Conservation (phyloP, 2,888 invertebrate genomes). For the Punctoribates punctum region DNA sequence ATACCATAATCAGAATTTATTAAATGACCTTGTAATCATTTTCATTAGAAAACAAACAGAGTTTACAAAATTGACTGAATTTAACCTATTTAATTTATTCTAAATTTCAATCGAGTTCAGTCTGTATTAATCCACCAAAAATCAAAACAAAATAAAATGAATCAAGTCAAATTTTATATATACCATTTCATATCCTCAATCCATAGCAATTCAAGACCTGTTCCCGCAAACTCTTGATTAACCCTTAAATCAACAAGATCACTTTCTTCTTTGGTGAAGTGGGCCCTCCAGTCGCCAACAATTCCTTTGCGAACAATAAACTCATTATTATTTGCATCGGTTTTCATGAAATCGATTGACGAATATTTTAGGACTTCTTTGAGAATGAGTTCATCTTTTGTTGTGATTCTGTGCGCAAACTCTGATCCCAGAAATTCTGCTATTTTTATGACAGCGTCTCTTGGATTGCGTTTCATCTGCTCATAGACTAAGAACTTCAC, state of each 20-base stretch:
- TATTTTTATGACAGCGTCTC: conserved; percentile 45
- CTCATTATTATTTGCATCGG: conserved; percentile 63
- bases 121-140: too few relatives aligned
- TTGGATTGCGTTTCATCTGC: conserved; percentile 52
- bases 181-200: neutral
- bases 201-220: neutral
- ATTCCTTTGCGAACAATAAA: conserved; percentile 56
- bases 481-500: conserved; percentile 54
- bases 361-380: conserved; percentile 66
- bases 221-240: neutral
- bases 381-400: conserved; percentile 59
- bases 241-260: neutral
- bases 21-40: too few relatives aligned
- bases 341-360: conserved; percentile 75
- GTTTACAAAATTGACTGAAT: too few relatives aligned
- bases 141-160: too few relatives aligned
- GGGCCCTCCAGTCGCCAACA: conserved; percentile 56
- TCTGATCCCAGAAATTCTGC: conserved; percentile 47
- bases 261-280: conserved; percentile 51
- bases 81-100: too few relatives aligned
- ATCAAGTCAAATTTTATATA: neutral
- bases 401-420: conserved; percentile 67
- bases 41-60: too few relatives aligned
- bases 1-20: too few relatives aligned
- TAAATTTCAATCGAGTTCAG: too few relatives aligned